Percentiles rank a stretch among this genome's conserved stretches.
Evolutionary conservation across 2,888 invertebrate genomes (phyloP).

Genomic region (Leptinotarsa peninsularis): DNA sequence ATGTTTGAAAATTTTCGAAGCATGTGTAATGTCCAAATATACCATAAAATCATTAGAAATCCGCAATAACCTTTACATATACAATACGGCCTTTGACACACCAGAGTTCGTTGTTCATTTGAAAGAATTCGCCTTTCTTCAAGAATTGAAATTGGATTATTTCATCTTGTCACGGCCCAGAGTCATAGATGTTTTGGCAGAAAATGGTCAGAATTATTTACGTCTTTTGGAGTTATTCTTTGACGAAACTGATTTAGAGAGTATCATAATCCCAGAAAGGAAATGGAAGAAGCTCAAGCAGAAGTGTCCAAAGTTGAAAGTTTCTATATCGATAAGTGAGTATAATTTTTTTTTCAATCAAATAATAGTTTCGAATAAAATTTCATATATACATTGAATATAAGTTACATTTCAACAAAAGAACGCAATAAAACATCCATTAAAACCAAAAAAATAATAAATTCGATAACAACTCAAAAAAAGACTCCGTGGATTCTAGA

Average conservation of each 20-base stretch:
- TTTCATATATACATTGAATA: no score
- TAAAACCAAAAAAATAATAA: no score
- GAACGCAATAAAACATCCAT: no score
- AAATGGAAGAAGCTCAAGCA: slow-evolving; percentile 64
- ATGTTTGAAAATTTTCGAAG: slow-evolving; percentile 64
- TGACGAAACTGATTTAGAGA: slow-evolving; percentile 64
- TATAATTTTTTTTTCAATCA: slow-evolving; percentile 10
- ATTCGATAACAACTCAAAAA: no score
- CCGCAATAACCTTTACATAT: slow-evolving; percentile 65
- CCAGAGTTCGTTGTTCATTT: slow-evolving; percentile 56
- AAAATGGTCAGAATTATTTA: slow-evolving; percentile 61
- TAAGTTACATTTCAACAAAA: no score
- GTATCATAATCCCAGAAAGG: slow-evolving; percentile 62
- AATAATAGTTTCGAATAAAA: no score
- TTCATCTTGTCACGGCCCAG: slow-evolving; percentile 64
- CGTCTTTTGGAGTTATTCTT: slow-evolving; percentile 64
- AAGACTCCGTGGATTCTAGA: no score
- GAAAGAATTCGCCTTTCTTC: slow-evolving; percentile 62
- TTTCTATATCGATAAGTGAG: slow-evolving; percentile 56
- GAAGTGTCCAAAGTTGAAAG: slow-evolving; percentile 64
- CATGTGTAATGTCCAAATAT: slow-evolving; percentile 61
- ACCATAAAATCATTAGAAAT: slow-evolving; percentile 64
- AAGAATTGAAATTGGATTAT: slow-evolving; percentile 66
- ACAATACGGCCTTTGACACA: slow-evolving; percentile 58
- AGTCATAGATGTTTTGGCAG: slow-evolving; percentile 64